A percentile compares a stretch with the other conserved stretches of the same genome.
Conservation (phyloP, 1,140 invertebrate species). For the Asbolus verrucosus region DNA sequence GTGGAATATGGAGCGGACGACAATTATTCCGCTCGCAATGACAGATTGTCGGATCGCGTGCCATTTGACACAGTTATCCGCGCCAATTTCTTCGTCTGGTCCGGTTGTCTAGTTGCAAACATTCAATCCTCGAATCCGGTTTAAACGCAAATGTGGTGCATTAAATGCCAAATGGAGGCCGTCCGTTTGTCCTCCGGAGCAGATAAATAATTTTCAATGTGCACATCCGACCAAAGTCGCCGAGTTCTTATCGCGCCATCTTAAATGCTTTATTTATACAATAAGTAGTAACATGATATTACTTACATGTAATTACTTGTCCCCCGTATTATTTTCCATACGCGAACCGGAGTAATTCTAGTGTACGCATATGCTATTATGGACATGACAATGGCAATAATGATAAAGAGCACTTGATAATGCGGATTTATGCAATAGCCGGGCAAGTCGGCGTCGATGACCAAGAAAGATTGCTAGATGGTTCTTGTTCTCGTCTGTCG, state of each 20-base stretch:
- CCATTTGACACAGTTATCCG: constrained; percentile 38
- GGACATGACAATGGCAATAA: constrained; percentile 34
- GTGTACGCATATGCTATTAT: constrained; percentile 36
- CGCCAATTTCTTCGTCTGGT: constrained; percentile 24
- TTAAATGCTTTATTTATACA: constrained; percentile 39
- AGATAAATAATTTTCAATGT: constrained; percentile 25
- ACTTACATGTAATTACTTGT: constrained; percentile 38
- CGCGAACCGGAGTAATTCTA: constrained; percentile 34
- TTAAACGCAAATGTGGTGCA: constrained; percentile 12
- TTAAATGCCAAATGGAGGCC: constrained; percentile 25
- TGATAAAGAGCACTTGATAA: constrained; percentile 36
- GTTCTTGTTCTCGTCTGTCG: constrained; percentile 9
- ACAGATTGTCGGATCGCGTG: constrained; percentile 18
- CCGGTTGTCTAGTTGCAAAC: constrained; percentile 4
- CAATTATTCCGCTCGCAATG: too few relatives aligned
- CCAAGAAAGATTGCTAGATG: constrained; percentile 15
- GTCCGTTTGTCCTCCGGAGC: constrained; percentile 21
- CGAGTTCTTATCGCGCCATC: constrained; percentile 25
- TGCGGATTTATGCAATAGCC: constrained; percentile 20
- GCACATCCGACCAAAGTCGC: constrained; percentile 21
- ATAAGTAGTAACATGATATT: constrained; percentile 39
- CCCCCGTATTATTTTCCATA: constrained; percentile 34
- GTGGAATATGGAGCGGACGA: too few relatives aligned
- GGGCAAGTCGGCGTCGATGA: constrained; percentile 19
- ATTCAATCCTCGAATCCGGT: constrained; percentile 27